A percentile compares a stretch with the other conserved stretches of the same genome.
Evolutionary conservation across 2,888 invertebrate species (phyloP).

Genomic region (Metacarcinus magister): DNA sequence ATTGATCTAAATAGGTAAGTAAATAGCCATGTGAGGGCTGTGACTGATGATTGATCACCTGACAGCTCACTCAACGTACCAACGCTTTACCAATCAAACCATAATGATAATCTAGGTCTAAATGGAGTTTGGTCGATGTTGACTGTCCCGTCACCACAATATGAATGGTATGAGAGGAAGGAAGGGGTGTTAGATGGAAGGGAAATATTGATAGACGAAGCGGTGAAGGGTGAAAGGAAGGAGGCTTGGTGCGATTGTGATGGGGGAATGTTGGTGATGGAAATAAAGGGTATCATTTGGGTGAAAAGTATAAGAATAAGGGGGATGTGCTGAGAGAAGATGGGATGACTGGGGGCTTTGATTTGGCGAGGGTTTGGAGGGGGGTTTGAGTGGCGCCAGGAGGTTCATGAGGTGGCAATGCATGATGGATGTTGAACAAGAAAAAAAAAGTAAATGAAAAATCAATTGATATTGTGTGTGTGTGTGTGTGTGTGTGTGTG

Average conservation of each 20-base stretch:
- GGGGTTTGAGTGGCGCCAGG: neutral
- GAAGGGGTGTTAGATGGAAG: too few relatives aligned
- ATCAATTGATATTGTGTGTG: constrained; percentile 41
- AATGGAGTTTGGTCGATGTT: too few relatives aligned
- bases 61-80: too few relatives aligned
- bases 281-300: neutral
- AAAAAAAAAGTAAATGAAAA: neutral
- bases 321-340: neutral
- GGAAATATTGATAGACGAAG: too few relatives aligned
- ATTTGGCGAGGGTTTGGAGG: neutral
- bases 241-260: too few relatives aligned
- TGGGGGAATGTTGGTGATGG: neutral
- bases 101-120: too few relatives aligned
- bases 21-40: too few relatives aligned
- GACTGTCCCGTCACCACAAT: too few relatives aligned
- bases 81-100: too few relatives aligned
- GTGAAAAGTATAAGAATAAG: neutral
- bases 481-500: constrained; percentile 42
- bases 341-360: neutral
- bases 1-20: too few relatives aligned
- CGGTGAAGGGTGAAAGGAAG: too few relatives aligned
- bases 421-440: constrained; percentile 32
- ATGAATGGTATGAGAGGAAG: neutral
- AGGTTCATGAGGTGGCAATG: neutral
- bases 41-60: too few relatives aligned